Conservation (phyloP, 2,113 vertebrate species). For the Crypturellus undulatus region DNA sequence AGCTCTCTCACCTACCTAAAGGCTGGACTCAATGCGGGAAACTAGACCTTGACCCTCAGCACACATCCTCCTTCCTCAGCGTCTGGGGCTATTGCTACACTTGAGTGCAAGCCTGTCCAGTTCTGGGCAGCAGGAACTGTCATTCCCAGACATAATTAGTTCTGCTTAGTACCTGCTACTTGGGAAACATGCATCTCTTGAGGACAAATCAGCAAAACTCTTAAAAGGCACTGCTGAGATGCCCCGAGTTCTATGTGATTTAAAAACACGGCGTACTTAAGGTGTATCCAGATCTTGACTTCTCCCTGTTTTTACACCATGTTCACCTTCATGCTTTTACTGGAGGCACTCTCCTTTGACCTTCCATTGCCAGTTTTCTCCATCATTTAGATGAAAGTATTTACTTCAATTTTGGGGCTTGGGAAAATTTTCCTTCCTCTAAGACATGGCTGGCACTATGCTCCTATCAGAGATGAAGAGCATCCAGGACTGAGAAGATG, state of each 20-base stretch:
- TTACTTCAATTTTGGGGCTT: neutral
- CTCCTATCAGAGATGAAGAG: neutral
- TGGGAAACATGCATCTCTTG: neutral
- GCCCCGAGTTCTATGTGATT: neutral
- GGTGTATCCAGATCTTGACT: neutral
- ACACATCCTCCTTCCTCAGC: too few relatives aligned
- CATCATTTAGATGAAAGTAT: neutral
- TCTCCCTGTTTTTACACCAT: neutral
- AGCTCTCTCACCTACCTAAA: neutral
- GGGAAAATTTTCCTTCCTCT: neutral
- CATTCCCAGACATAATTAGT: neutral
- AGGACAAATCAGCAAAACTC: neutral
- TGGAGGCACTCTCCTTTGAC: neutral
- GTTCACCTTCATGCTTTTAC: neutral
- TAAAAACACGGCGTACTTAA: neutral
- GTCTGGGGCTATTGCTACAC: fast-evolving
- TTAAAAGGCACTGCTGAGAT: neutral
- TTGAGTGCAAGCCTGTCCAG: fast-evolving
- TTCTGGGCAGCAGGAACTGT: fast-evolving
- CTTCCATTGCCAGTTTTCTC: neutral
- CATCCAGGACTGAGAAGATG: neutral
- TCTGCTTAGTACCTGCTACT: neutral
- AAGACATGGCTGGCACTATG: neutral
- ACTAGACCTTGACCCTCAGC: fast-evolving
- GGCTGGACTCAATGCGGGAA: neutral